Base-by-base conservation (phyloP, 1,140 invertebrate species). In the Cheumatopsyche charites region DNA sequence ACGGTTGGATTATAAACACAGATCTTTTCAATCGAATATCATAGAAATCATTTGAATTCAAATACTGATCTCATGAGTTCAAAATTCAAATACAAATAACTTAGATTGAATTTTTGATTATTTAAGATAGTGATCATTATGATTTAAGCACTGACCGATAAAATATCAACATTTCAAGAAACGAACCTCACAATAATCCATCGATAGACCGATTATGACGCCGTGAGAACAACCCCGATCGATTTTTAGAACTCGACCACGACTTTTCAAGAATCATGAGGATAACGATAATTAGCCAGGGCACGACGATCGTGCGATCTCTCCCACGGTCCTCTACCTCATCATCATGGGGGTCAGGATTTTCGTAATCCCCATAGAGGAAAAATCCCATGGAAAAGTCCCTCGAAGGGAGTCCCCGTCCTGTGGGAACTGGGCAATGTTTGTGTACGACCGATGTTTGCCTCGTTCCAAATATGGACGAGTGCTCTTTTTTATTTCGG, bases 301-400 rank as follows among this genome's bases (percentile, higher is more conserved):
- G 11, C 19, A 21, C 52, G 52, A 21, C 21, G 4, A 4, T 47
- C 43, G 15, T 47, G 4, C 13, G 43, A 13, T 42, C 21, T 17
- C 26, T 42, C 29, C 62, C n/a, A 17, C 15, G 62, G 15, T 42
- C 21, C 25, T 26, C 52, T 52, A 6, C 15, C 41, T 12, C 41
- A 42, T 12, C 5, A 42, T 42, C 41, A 5, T 15, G 49, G 58
- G 26, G 15, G 15, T 13, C 29, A 19, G 15, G 62, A 42, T 45
- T 23, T 42, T 63, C 13, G 26, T 41, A 41, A 41, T 45, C 62
- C 29, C 29, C 7, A 15, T 63, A 15, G 17, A 2, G 62, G 62
- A 63, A 63, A 63, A 63, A 63, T 42, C 62, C 62, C 29, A 63
- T 63, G 62, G 62, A 45, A 45, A 41, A 42, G 29, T 45, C 42